Base-by-base conservation (phyloP, 2,113 vertebrate species). In the Hystrix brachyura region DNA sequence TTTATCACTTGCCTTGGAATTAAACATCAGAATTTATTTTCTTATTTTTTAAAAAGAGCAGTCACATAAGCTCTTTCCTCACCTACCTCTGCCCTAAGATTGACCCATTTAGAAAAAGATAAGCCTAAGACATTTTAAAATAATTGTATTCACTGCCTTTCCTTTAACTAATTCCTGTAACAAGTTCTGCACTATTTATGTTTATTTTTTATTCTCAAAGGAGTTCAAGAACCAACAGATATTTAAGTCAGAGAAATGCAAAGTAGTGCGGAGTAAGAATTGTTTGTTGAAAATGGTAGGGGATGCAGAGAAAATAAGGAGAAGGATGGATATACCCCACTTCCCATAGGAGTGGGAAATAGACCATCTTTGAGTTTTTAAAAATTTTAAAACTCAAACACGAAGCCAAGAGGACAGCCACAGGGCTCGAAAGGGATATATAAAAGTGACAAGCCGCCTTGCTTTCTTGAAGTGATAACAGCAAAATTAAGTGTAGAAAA, bases 11-110 rank as follows among this genome's bases (percentile, higher is more conserved):
- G 84, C 91, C 55, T 98, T 96, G 95, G 96, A 98, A 97, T 86
- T 94, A 93, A 97, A 96, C 98, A 98, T 98, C 96, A 98, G 87
- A 98, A 98, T 97, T 96, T 98, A 97, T 98, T 98, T 98, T 98
- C 85, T 96, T 87, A 60, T 97, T 80, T 98, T 98, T 98, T 98
- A 93, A 98, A 0, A 96, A 96, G 78, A 97, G 60, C 87, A 96
- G 84, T 97, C 95, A 95, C 84, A 95, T 94, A 90, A 69, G 78
- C 59, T 85, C 85, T 91, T 60, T 80, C 32, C 55, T 88, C 10
- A 69, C 51, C 72, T 67, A 71, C 27, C 23, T 85, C 25, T 82
- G 21, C 38, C 51, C 71, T 64, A 48, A 82, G 59, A 90, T 82
- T 79, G n/a, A 85, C 43, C 83, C 79, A 67, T 84, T 64, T 51